Conservation (phyloP, 2,888 invertebrate species). For the Macrostomum cliftonense region DNA sequence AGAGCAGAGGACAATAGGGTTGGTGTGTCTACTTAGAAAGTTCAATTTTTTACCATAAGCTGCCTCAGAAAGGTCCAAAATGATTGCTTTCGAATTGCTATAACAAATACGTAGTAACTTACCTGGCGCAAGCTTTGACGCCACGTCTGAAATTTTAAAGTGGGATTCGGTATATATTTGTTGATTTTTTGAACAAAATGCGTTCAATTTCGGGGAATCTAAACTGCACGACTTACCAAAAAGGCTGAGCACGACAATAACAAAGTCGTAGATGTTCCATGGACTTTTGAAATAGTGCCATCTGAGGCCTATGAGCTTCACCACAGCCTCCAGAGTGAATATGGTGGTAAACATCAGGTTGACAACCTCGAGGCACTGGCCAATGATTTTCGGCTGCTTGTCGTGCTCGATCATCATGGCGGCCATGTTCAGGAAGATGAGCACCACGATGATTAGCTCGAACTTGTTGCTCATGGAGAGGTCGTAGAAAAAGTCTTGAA, state of each 20-base stretch:
- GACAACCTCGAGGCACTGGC: constrained; percentile 60
- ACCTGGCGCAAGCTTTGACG: too few relatives aligned
- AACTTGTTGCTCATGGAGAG: constrained; percentile 72
- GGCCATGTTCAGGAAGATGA: constrained; percentile 87
- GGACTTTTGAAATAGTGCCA: constrained; percentile 87
- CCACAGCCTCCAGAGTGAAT: constrained; percentile 59
- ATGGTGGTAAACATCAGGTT: constrained; percentile 70
- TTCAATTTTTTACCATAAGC: too few relatives aligned
- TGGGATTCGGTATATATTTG: too few relatives aligned
- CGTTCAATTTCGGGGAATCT: too few relatives aligned
- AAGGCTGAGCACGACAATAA: constrained; percentile 73
- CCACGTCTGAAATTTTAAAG: too few relatives aligned
- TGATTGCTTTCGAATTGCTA: too few relatives aligned
- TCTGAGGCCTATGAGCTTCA: constrained; percentile 76
- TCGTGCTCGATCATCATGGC: constrained; percentile 79
- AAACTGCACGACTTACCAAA: constrained; percentile 42
- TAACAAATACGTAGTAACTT: too few relatives aligned
- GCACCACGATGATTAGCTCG: constrained; percentile 80
- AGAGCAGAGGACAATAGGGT: constrained; percentile 12
- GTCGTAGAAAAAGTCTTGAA: constrained; percentile 85
- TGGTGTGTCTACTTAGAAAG: too few relatives aligned
- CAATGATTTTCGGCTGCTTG: constrained; percentile 14
- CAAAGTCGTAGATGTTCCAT: constrained; percentile 88
- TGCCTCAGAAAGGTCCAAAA: too few relatives aligned
- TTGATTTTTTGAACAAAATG: too few relatives aligned